Evolutionary conservation across 2,113 vertebrate genomes (phyloP).

Genomic region (Hydrolagus affinis): DNA sequence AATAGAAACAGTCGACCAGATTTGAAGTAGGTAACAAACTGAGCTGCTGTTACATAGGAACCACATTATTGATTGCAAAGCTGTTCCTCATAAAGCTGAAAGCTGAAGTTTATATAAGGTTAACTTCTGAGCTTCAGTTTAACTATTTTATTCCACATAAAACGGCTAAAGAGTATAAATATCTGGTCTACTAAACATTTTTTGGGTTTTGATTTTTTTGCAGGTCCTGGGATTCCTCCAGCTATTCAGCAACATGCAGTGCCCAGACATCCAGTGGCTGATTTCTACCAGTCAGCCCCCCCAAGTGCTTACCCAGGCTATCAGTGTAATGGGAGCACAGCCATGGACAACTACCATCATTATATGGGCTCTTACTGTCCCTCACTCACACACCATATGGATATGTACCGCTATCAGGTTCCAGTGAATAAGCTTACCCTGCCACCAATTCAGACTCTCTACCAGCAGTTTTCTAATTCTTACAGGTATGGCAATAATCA

Average conservation of each 20-base stretch:
- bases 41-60: too few species aligned
- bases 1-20: too few species aligned
- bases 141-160: too few species aligned
- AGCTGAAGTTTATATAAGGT: too few species aligned
- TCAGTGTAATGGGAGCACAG: slow-evolving; percentile 74
- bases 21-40: too few species aligned
- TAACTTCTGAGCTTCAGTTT: too few species aligned
- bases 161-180: too few species aligned
- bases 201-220: not conserved
- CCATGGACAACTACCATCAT: slow-evolving; percentile 67
- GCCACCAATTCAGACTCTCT: slow-evolving; percentile 65
- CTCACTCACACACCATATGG: slow-evolving; percentile 70
- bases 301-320: slow-evolving; percentile 58
- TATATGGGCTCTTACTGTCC: slow-evolving; percentile 58
- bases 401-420: slow-evolving; percentile 70
- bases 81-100: too few species aligned
- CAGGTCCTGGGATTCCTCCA: slow-evolving; percentile 16
- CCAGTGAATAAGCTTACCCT: slow-evolving; percentile 58
- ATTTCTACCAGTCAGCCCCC: slow-evolving; percentile 7
- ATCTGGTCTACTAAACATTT: not conserved
- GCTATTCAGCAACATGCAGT: slow-evolving; percentile 2
- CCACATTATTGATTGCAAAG: too few species aligned
- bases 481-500: slow-evolving; percentile 60
- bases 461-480: slow-evolving; percentile 59
- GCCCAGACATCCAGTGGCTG: not conserved